Conservation (phyloP, 2,797 vertebrate genomes). For the Ammospiza maritima region DNA sequence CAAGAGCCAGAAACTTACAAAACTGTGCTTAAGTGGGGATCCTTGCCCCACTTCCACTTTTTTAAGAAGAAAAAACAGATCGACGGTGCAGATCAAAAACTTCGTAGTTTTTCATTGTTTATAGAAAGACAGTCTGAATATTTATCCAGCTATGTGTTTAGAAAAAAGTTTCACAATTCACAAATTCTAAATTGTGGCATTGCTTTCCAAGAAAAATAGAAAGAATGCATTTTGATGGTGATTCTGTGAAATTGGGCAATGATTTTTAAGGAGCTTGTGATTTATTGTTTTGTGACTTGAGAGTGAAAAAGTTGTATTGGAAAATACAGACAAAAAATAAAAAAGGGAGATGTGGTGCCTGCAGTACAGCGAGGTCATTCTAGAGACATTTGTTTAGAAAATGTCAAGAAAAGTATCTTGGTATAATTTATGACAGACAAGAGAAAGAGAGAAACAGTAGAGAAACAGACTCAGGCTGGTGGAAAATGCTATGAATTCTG, state of each 20-base stretch:
- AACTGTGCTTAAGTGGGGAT: not conserved
- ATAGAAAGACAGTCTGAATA: not conserved
- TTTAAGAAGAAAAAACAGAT: not conserved
- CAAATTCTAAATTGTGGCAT: not conserved
- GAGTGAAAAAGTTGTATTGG: not conserved
- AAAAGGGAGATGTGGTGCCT: not conserved
- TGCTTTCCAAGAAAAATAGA: not conserved
- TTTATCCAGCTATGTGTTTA: not conserved
- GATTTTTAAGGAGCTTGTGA: not conserved
- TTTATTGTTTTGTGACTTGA: not conserved
- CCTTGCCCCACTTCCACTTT: not conserved
- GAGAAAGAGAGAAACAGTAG: not conserved
- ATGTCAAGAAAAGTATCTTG: not conserved
- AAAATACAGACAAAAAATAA: not conserved
- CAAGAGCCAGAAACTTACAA: not conserved
- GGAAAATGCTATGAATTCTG: not conserved
- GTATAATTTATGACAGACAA: not conserved
- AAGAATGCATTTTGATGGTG: not conserved
- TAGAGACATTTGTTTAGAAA: not conserved
- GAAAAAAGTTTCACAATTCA: not conserved
- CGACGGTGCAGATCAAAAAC: accelerated
- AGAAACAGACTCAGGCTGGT: not conserved
- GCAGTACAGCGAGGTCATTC: not conserved
- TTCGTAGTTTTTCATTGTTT: not conserved
- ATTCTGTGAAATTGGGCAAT: not conserved